Percentiles rank a stretch among this genome's conserved stretches.
These are phyloP conservation scores for Hypena proboscidalis DNA, from an alignment of 2,888 invertebrate genomes.

Conservation along the genomic window DNA sequence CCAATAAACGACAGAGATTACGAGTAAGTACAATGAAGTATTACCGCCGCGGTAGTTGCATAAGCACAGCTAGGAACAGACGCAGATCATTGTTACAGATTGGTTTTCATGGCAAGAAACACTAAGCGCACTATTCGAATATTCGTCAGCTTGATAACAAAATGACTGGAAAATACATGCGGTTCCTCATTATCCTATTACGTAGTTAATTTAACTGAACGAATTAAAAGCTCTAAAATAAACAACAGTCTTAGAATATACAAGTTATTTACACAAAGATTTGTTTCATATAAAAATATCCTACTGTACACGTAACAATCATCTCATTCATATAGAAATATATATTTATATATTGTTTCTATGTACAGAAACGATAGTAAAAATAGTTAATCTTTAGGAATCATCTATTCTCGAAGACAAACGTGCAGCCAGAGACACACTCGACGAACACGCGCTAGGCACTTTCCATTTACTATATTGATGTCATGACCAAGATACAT, in stretches of 20 bases:
- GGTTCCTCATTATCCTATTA: constrained; percentile 62
- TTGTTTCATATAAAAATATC: constrained; percentile 77
- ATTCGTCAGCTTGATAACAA: constrained; percentile 39
- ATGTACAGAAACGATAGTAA: constrained; percentile 81
- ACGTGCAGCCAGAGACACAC: constrained; percentile 53
- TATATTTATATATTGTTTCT: constrained; percentile 77
- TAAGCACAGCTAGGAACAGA: constrained; percentile 11
- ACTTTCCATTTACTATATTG: constrained; percentile 31
- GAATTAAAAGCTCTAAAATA: constrained; percentile 82
- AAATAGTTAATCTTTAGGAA: constrained; percentile 82
- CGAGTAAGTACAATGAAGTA: constrained; percentile 24
- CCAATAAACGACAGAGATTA: constrained; percentile 24
- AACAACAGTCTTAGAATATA: constrained; percentile 85
- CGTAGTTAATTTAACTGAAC: constrained; percentile 72
- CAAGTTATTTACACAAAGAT: constrained; percentile 82
- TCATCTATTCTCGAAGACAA: constrained; percentile 56
- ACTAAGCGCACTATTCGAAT: constrained; percentile 17
- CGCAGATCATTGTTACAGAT: neutral
- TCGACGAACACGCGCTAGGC: constrained; percentile 43
- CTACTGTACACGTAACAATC: constrained; percentile 83
- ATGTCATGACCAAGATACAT: too few species aligned
- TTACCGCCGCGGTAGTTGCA: constrained; percentile 20
- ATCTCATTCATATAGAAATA: constrained; percentile 78
- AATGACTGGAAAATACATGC: constrained; percentile 83
- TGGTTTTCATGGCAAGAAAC: constrained; percentile 31